A percentile compares a stretch with the other conserved stretches of the same genome.
phyloP scores from a whole-genome alignment of 2,797 vertebrate species.

The Huso huso region DNA sequence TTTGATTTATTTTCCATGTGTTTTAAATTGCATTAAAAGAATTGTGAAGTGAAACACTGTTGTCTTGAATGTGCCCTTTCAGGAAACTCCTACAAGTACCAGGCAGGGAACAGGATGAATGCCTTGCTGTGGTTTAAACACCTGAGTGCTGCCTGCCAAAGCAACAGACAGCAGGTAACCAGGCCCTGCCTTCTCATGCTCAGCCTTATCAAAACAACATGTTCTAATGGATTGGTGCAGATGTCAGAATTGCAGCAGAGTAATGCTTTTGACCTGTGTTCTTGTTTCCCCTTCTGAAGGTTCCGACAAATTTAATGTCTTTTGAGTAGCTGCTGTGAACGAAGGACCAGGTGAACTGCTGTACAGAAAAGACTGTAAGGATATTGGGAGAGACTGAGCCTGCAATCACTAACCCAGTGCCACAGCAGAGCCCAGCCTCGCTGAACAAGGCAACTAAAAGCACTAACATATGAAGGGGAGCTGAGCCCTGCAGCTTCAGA shows the following conservation, averaged over 20 bases:
- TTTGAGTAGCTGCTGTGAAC: conserved; percentile 69
- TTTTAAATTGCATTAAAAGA: no score
- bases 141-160: conserved; percentile 91
- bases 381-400: conserved; percentile 50
- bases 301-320: conserved; percentile 97
- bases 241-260: no score
- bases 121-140: conserved; percentile 96
- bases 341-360: conserved; percentile 33
- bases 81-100: conserved; percentile 98
- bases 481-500: background rate
- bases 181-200: background rate
- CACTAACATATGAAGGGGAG: background rate
- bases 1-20: no score
- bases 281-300: conserved; percentile 49
- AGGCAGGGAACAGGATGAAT: conserved; percentile 87
- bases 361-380: conserved; percentile 26
- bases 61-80: conserved; percentile 10
- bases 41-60: no score
- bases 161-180: conserved; percentile 89
- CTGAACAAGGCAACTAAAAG: background rate
- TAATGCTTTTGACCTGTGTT: background rate
- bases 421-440: conserved; percentile 30
- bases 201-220: background rate
- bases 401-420: conserved; percentile 53
- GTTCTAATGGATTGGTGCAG: no score